Percentiles rank a stretch among this genome's conserved stretches.
These are phyloP conservation scores for Agrypnus murinus DNA, from an alignment of 2,888 invertebrate species.

Conservation along the genomic window DNA sequence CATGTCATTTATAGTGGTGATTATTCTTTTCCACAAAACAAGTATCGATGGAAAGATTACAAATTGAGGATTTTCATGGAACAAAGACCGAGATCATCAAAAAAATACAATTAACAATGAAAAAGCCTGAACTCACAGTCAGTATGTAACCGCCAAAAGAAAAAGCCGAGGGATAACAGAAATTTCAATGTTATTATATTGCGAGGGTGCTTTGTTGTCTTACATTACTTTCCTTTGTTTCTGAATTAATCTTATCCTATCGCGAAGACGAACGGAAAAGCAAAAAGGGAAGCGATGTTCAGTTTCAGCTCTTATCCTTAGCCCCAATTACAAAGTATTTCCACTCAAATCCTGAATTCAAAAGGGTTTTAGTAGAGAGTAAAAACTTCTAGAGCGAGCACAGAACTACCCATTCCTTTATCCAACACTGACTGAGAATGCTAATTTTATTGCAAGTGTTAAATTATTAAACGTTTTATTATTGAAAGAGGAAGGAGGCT, in stretches of 20 bases:
- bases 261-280: conserved; percentile 23
- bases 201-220: conserved; percentile 1
- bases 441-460: conserved; percentile 1
- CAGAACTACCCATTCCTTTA: background rate
- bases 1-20: no score
- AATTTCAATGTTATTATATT: conserved; percentile 15
- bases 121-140: no score
- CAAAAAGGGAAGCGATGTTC: conserved; percentile 22
- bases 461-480: background rate
- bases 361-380: conserved; percentile 2
- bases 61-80: no score
- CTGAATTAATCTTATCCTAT: conserved; percentile 23
- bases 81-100: no score
- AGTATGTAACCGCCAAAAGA: background rate
- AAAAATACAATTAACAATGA: no score
- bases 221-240: conserved; percentile 7
- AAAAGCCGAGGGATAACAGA: conserved; percentile 4
- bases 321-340: conserved; percentile 20
- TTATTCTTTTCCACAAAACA: no score
- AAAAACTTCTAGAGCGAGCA: background rate
- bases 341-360: conserved; percentile 15
- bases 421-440: background rate
- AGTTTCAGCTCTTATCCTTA: conserved; percentile 12
- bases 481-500: no score
- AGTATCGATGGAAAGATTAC: no score